Evolutionary conservation across 2,113 vertebrate species (phyloP), one percentile per base, ranked within the genome.

Genomic region (Phrynosoma platyrhinos): DNA sequence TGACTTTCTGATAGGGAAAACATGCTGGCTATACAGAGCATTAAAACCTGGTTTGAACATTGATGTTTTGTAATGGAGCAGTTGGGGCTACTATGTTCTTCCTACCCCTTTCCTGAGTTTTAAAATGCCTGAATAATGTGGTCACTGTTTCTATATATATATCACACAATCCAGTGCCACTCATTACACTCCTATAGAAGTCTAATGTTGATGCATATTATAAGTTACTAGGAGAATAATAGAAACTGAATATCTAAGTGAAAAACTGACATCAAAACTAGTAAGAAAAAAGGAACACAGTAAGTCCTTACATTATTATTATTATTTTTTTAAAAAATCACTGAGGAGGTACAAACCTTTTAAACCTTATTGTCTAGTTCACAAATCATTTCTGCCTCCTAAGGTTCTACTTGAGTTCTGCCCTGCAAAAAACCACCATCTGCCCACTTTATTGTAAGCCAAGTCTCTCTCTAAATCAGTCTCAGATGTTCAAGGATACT

Each of bases 401-500:
- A 77, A 69, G n/a, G 40, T 25, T 79, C 16, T 66, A 68, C 55
- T 68, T 83, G n/a, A 88, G 42, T 36, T 77, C 42, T 88, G 75
- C 47, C 62, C n/a, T 82, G 21, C 75, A 53, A 88, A 83, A 88
- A 72, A 55, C 72, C 81, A 88, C 74, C 62, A 88, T 78, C 81
- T 88, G 87, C 74, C 81, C 9, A n/a, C 32, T 88, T 55, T 78
- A 42, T 55, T 83, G 42, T 77, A 77, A 78, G 74, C 42, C 82
- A 88, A 83, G 23, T 83, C 81, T 88, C 64, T 77, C n/a, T 78
- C 40, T 32, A 88, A 88, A 88, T 88, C 72, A 88, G 62, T 88
- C 74, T 88, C 87, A 88, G 87, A 83, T 88, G 87, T 83, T 83
- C 86, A 88, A 69, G n/a, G 72, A 74, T 69, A 88, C 81, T 77